Base-by-base conservation (phyloP, 2,888 invertebrate species). In the Meta bourneti region DNA sequence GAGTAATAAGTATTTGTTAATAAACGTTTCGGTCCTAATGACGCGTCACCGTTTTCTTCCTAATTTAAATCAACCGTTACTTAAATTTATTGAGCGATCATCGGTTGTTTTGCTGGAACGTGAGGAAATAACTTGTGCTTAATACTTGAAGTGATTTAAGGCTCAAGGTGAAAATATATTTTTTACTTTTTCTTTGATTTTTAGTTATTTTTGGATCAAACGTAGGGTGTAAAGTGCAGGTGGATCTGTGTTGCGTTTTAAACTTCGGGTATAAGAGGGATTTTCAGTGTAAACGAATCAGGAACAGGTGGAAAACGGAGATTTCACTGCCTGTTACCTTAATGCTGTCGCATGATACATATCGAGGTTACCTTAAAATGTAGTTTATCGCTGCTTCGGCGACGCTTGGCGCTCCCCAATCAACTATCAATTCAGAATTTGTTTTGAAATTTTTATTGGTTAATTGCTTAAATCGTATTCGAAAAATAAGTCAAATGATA, bases 11-110 rank as follows among this genome's bases (percentile, higher is more conserved):
- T n/a, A 13, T 7, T 61, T 20, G 13, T 34, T 61, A 54, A 79
- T 79, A 61, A 20, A 61, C 13, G 79, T 79, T 54, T 5, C 20
- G 9, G 19, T 16, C 79, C 61, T 79, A 61, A 11, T 61, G 79
- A 79, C 54, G 79, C 8, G 19, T 34, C 52, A 34, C 49, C 61
- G 13, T 79, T 79, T 54, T 34, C 19, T 2, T 34, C 54, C 61
- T 61, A 61, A 79, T 79, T 61, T 79, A 54, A 61, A 79, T 20
- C 61, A 79, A 54, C 8, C 61, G 79, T 79, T 79, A 61, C 54
- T 79, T 79, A 61, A 79, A 54, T 79, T 61, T 61, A 61, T 61
- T 20, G 54, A n/a, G 61, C 79, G 34, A 79, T 79, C 79, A 79
- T 52, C 16, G 79, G 54, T 54, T 79, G 54, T 77, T 51, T 49